These are phyloP conservation scores for Lucinisca nassula DNA, from an alignment of 2,888 invertebrate genomes.

Conservation along the genomic window DNA sequence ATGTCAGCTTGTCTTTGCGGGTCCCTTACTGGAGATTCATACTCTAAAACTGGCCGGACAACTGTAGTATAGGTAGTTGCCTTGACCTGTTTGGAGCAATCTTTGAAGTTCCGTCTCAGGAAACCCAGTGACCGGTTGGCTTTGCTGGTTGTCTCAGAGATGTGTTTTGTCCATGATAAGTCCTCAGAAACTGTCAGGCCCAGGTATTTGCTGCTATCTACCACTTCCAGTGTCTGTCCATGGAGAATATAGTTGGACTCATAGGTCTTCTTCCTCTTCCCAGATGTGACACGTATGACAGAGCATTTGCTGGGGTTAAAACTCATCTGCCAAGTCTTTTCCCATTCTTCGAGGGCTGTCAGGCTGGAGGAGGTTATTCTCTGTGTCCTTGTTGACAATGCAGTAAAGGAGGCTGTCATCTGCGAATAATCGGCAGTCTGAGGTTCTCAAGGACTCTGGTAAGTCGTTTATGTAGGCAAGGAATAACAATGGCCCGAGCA, in stretches of 20 bases:
- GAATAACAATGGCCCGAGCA: no score
- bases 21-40: background rate
- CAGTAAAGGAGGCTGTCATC: no score
- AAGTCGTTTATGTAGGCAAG: no score
- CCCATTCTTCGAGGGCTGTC: background rate
- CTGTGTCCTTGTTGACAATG: no score
- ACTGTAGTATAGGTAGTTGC: background rate
- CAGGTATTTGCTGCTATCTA: background rate
- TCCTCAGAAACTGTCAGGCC: background rate
- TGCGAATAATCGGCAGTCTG: no score
- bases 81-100: background rate
- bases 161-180: background rate
- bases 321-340: background rate
- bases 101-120: background rate
- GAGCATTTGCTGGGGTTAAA: background rate
- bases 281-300: background rate
- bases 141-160: background rate
- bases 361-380: slow-evolving; percentile 1
- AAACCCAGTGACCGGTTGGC: background rate
- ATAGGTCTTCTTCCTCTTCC: background rate
- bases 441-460: no score
- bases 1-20: background rate
- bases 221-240: background rate
- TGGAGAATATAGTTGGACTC: background rate
- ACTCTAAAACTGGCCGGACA: background rate